Evolutionary conservation across 2,113 vertebrate species (phyloP), one percentile per base, ranked within the genome.

Genomic region (Myanophis thanlyinensis): DNA sequence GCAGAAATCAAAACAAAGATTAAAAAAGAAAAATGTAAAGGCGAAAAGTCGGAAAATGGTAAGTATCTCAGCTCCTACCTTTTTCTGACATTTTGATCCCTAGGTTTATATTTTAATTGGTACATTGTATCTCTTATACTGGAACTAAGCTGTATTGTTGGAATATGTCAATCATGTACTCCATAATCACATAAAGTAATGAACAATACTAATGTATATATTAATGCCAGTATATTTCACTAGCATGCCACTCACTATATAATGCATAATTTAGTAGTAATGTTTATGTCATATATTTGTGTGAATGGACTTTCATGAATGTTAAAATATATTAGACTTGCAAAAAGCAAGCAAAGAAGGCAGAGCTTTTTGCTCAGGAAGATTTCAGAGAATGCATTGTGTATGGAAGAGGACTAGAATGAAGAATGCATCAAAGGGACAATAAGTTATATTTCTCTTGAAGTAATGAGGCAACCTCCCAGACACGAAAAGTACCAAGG

Each of bases 1-100:
- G 0, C 9, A 18, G 0, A 59, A 0, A 0, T 0, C 0, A 1
- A 1, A 12, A 23, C 0, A 48, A 0, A 62, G 0, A 0, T 23
- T 11, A 67, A 90, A 20, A 0, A 0, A 0, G 0, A n/a, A 0
- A 0, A 91, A 0, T 99, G 99, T 92, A 0, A 59, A 2, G 54
- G 35, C 0, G 6, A 93, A 0, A 4, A 4, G 0, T 0, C 0
- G 0, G 88, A 5, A 0, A 9, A 1, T 10, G 96, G 98, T 99
- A 93, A 62, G 23, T 53, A n/a, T 20, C 47, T 62, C 20, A n/a
- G 20, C 10, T 5, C 62, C 47, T 6, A 7, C 30, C n/a, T 80
- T 51, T 49, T 52, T 90, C 62, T 90, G 89, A 80, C 35, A 5
- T n/a, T 23, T 90, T 67, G 20, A 22, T 90, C 30, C 10, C 22